Evolutionary conservation across 2,888 invertebrate species (phyloP).

Genomic region (Acanthosepion pharaonis): DNA sequence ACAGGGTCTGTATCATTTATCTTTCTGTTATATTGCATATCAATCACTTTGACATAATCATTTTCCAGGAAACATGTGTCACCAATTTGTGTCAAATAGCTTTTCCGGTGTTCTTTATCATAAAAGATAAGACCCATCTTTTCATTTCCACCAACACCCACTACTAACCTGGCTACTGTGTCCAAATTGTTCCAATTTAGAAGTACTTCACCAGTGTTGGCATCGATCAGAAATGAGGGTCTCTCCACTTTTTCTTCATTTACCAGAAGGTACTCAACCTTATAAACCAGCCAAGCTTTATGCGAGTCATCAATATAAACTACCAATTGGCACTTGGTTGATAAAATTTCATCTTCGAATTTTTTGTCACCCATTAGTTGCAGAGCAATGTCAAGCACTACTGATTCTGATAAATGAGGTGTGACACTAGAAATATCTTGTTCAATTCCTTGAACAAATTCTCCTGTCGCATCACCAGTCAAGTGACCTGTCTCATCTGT

Average conservation of each 20-base stretch:
- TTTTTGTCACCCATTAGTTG: background rate
- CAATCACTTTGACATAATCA: constrained; percentile 58
- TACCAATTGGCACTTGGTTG: background rate
- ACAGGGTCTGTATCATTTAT: constrained; percentile 48
- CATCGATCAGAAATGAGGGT: constrained; percentile 58
- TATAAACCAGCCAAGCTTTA: constrained; percentile 47
- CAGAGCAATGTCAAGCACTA: constrained; percentile 47
- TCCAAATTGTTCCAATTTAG: constrained; percentile 54
- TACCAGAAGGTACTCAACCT: constrained; percentile 50
- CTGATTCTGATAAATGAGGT: constrained; percentile 2
- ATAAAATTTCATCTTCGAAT: background rate
- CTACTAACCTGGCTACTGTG: constrained; percentile 50
- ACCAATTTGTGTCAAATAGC: constrained; percentile 50
- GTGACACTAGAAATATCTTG: constrained; percentile 44
- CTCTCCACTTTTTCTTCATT: constrained; percentile 49
- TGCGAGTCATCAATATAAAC: constrained; percentile 15
- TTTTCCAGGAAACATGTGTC: constrained; percentile 58
- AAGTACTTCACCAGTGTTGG: constrained; percentile 54
- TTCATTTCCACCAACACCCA: constrained; percentile 56
- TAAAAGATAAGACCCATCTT: constrained; percentile 57
- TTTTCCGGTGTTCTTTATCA: constrained; percentile 53
- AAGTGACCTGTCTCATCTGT: constrained; percentile 47
- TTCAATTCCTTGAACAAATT: constrained; percentile 49
- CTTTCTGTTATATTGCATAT: constrained; percentile 51
- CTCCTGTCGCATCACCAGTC: constrained; percentile 49